A percentile compares a stretch with the other conserved stretches of the same genome.
Evolutionary conservation across 1,140 invertebrate genomes (phyloP).

Genomic region (Hermetia illucens): DNA sequence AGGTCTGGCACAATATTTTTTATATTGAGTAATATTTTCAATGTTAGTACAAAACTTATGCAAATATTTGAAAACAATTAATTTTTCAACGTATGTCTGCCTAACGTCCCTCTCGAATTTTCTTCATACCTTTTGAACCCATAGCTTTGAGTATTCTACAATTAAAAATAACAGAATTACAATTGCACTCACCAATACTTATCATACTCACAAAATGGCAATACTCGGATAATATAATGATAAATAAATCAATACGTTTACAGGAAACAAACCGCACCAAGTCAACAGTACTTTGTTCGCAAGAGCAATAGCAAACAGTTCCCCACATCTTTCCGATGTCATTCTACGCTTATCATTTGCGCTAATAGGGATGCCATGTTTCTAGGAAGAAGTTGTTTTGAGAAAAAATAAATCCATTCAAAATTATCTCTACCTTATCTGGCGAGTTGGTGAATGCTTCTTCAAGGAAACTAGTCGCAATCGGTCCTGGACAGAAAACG

Average conservation of each 20-base stretch:
- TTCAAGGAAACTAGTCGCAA: slow-evolving; percentile 54
- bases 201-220: slow-evolving; percentile 35
- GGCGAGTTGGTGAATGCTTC: slow-evolving; percentile 51
- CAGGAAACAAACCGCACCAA: slow-evolving; percentile 55
- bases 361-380: slow-evolving; percentile 35
- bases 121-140: slow-evolving; percentile 23
- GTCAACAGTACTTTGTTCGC: slow-evolving; percentile 61
- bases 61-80: no score
- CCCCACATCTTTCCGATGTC: slow-evolving; percentile 53
- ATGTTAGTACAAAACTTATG: no score
- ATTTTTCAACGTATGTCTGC: no score
- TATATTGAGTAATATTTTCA: no score
- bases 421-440: slow-evolving; percentile 43
- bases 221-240: slow-evolving; percentile 48
- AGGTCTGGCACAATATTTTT: no score
- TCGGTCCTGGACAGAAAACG: slow-evolving; percentile 63
- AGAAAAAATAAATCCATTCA: not conserved
- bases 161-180: slow-evolving; percentile 6
- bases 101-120: slow-evolving; percentile 31
- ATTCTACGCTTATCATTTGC: slow-evolving; percentile 42
- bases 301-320: slow-evolving; percentile 55
- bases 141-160: slow-evolving; percentile 18
- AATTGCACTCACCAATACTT: slow-evolving; percentile 1
- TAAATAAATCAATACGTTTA: slow-evolving; percentile 48
- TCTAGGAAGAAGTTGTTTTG: slow-evolving; percentile 5